Evolutionary conservation across 2,888 invertebrate genomes (phyloP).

Genomic region (Elegia similella): DNA sequence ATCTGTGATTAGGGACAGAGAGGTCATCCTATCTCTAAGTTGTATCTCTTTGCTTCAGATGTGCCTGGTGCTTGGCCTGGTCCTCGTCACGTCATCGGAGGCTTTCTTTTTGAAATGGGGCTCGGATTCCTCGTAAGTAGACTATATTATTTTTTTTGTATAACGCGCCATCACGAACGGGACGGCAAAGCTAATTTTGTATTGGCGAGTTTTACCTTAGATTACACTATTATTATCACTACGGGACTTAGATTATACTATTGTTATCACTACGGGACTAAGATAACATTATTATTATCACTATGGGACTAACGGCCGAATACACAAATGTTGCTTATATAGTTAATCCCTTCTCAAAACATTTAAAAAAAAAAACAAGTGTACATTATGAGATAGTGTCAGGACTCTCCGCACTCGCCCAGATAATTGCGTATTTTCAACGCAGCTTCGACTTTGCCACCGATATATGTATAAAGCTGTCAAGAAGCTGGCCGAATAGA

Average conservation of each 20-base stretch:
- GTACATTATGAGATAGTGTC: too few relatives aligned
- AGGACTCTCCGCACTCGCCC: too few relatives aligned
- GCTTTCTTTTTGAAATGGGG: conserved; percentile 81
- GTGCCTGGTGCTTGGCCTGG: conserved; percentile 58
- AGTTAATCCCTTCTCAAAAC: too few relatives aligned
- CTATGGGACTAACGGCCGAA: too few relatives aligned
- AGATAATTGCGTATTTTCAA: too few relatives aligned
- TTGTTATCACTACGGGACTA: too few relatives aligned
- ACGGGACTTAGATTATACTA: neutral
- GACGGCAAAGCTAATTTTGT: conserved; percentile 10
- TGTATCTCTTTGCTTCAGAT: conserved; percentile 56
- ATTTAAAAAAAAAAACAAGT: too few relatives aligned
- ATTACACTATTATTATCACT: neutral
- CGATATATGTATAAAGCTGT: too few relatives aligned
- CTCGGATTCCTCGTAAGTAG: conserved; percentile 70
- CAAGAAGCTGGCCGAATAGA: neutral
- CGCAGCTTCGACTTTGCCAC: too few relatives aligned
- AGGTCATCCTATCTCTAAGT: conserved; percentile 2
- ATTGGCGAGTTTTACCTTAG: neutral
- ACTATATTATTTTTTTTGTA: neutral
- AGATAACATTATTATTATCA: too few relatives aligned
- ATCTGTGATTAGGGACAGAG: too few relatives aligned
- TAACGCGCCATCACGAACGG: neutral
- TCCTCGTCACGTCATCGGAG: conserved; percentile 64
- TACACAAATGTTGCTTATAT: too few relatives aligned